Base-by-base conservation (phyloP, 1,140 invertebrate genomes). In the Drosophila takahashii region DNA sequence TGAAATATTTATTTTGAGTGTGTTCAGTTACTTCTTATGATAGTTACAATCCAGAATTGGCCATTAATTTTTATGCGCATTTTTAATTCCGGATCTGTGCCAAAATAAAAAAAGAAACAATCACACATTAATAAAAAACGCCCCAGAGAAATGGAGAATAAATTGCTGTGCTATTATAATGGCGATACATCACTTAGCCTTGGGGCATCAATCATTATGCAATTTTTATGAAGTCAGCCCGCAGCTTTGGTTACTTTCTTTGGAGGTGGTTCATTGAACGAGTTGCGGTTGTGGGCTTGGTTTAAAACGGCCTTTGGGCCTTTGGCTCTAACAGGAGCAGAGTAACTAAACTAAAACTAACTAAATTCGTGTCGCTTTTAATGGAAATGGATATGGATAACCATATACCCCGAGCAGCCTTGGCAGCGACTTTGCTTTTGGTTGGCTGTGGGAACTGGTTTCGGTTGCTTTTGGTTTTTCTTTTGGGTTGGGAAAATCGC, bases 361-460 rank as follows among this genome's bases (percentile, higher is more conserved):
- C 45, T 52, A 37, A 72, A 51, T 60, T 73, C 51, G 69, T 52
- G 69, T 60, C 47, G 54, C 67, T 72, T 9, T 26, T 72, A 72
- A 72, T 72, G 67, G 54, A 72, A 72, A 60, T 69, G 27, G 26
- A 50, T 53, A 32, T 32, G 29, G 29, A 32, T 32, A 32, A 32
- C 29, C 29, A 32, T 32, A 53, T 32, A 53, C 16, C 29, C 36
- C 61, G 9, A 13, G 32, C 34, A 72, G 69, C 69, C 67, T 72
- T 72, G 69, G 47, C 67, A 51, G 64, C 50, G 67, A 57, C 67
- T 70, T 60, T 71, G 64, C 26, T 10, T 10, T 45, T 27, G 48
- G 22, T 11, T 60, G 15, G 9, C 37, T 73, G 69, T 76, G 66
- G 78, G 54, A 84, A 85, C 80, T 58, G 76, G 83, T 86, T 79